Evolutionary conservation across 2,113 vertebrate species (phyloP), one percentile per base, ranked within the genome.

Genomic region (Campylomormyrus numenius): DNA sequence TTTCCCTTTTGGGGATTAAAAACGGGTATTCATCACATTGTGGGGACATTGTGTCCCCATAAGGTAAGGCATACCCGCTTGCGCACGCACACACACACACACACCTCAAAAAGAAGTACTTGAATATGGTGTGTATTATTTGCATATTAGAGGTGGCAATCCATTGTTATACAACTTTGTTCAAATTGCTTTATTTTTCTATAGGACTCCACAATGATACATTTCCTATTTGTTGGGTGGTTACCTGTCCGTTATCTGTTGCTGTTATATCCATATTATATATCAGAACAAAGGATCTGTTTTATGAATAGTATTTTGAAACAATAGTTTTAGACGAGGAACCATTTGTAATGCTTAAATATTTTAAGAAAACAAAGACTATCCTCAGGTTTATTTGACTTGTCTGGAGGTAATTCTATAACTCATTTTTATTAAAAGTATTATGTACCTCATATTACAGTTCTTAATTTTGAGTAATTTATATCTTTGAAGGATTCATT

Each of bases 141-240:
- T 19, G 80, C 85, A 6, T 48, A 46, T 58, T 52, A 62, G 24
- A 58, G 39, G 39, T 17, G 35, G 77, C 52, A n/a, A 46, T 53
- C 56, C 53, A 58, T 50, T 45, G 19, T 13, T 62, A 24, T 31
- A 24, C 39, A 77, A 84, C 15, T 88, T 66, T 88, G 49, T 90
- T 50, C 83, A 89, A 88, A 91, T 50, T 58, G 19, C 31, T 91
- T 92, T 92, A 92, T 91, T 91, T 92, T 92, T 92, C 62, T 92
- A 91, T 53, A 39, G 88, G 89, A 35, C 85, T 91, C 74, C 85
- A 88, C 88, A 92, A n/a, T 88, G n/a, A 24, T 87, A 49, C 27
- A 39, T 21, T 66, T 88, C 86, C 15, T 50, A 48, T 24, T 90
- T 85, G 58, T 35, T 87, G 58, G 88, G 13, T 53, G 84, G 77